Percentiles rank a stretch among this genome's conserved stretches.
phyloP scores from a whole-genome alignment of 2,113 vertebrate species.

The Bombycilla garrulus region DNA sequence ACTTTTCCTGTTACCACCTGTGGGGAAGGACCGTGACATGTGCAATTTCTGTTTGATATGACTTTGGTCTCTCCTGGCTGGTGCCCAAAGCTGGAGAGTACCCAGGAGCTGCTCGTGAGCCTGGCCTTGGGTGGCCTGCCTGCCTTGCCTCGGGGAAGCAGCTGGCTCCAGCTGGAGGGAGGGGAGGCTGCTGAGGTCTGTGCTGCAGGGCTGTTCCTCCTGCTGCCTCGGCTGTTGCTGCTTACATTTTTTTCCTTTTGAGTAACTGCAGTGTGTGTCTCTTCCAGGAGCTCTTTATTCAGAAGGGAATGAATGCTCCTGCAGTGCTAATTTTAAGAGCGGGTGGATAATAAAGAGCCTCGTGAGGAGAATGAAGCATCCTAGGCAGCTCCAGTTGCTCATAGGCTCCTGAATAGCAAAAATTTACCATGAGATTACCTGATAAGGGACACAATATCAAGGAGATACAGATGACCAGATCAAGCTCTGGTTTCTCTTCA shows the following conservation, averaged over 20 bases:
- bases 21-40: neutral
- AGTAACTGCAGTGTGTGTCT: neutral
- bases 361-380: fast-evolving
- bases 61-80: neutral
- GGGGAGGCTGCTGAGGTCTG: neutral
- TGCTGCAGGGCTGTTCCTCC: neutral
- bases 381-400: neutral
- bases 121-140: neutral
- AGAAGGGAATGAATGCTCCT: neutral
- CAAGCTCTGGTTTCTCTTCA: neutral
- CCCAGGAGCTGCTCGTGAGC: neutral
- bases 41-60: neutral
- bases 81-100: neutral
- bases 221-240: fast-evolving
- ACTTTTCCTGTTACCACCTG: neutral
- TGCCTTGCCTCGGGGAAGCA: neutral
- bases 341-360: neutral
- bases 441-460: neutral
- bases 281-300: neutral
- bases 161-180: neutral
- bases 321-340: neutral
- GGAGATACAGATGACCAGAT: neutral
- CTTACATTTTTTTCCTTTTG: neutral
- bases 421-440: neutral
- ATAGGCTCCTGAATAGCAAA: neutral